phyloP scores from a whole-genome alignment of 2,113 vertebrate species.

The Nettapus auritus region DNA sequence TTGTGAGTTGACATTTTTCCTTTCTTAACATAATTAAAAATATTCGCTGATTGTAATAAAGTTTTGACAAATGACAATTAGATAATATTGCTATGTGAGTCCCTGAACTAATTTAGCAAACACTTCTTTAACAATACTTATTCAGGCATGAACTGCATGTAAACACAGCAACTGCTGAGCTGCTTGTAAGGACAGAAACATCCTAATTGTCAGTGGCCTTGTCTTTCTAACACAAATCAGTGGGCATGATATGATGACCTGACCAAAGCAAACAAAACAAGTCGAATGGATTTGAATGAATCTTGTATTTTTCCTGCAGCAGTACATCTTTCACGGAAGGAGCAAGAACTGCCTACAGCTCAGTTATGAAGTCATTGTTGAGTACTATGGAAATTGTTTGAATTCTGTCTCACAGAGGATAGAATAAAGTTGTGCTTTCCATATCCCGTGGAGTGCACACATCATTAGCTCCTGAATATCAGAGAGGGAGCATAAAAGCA shows the following conservation, averaged over 20 bases:
- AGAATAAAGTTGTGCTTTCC: slow-evolving; percentile 32
- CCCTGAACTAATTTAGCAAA: slow-evolving; percentile 51
- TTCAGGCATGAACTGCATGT: background rate
- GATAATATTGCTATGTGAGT: slow-evolving; percentile 49
- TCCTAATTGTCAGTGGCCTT: background rate
- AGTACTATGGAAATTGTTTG: background rate
- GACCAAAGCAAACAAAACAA: background rate
- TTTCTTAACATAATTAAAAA: slow-evolving; percentile 55
- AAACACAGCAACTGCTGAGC: background rate
- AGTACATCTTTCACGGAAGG: background rate
- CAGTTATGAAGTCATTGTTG: background rate
- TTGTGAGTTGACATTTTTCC: background rate
- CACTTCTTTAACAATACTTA: slow-evolving; percentile 22
- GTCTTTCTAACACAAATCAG: background rate
- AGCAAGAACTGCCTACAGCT: background rate
- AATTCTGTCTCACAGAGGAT: background rate
- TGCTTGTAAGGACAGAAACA: background rate
- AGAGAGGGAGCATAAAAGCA: background rate
- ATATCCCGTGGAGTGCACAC: background rate
- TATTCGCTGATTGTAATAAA: slow-evolving; percentile 31
- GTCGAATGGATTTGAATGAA: background rate
- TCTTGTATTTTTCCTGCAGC: background rate
- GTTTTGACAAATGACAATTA: slow-evolving; percentile 53
- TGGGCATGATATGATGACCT: background rate
- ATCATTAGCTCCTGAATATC: slow-evolving; percentile 29